Conservation (phyloP, 2,888 invertebrate species). For the Pinctada fucata region DNA sequence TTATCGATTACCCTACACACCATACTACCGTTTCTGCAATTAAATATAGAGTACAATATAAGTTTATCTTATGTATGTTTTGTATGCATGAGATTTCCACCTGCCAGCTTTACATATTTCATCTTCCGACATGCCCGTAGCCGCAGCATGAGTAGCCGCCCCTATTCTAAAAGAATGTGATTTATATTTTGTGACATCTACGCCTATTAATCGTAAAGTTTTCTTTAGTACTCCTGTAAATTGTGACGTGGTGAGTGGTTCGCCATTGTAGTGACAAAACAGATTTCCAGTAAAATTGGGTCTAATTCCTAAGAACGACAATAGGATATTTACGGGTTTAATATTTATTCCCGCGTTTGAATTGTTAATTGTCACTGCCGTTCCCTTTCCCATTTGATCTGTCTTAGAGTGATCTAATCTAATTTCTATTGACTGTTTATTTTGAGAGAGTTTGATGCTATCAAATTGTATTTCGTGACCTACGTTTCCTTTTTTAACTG, state of each 20-base stretch:
- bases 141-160: neutral
- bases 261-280: conserved; percentile 17
- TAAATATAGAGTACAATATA: too few species aligned
- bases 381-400: too few species aligned
- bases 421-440: too few species aligned
- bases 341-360: too few species aligned
- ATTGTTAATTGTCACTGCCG: too few species aligned
- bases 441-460: too few species aligned
- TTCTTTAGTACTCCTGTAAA: conserved; percentile 9
- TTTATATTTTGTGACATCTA: neutral
- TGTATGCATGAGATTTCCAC: conserved; percentile 14
- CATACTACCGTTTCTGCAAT: neutral
- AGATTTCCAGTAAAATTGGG: neutral
- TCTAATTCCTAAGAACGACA: neutral
- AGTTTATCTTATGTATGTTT: conserved; percentile 11
- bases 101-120: conserved; percentile 7
- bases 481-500: too few species aligned
- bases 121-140: conserved; percentile 9
- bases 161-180: conserved; percentile 19
- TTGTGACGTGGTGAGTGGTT: conserved; percentile 2
- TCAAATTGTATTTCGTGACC: too few species aligned
- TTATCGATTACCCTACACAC: conserved; percentile 1
- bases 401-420: too few species aligned
- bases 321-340: too few species aligned
- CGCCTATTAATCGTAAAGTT: neutral